Base-by-base conservation (phyloP, 2,797 vertebrate genomes). In the Chanos chanos region DNA sequence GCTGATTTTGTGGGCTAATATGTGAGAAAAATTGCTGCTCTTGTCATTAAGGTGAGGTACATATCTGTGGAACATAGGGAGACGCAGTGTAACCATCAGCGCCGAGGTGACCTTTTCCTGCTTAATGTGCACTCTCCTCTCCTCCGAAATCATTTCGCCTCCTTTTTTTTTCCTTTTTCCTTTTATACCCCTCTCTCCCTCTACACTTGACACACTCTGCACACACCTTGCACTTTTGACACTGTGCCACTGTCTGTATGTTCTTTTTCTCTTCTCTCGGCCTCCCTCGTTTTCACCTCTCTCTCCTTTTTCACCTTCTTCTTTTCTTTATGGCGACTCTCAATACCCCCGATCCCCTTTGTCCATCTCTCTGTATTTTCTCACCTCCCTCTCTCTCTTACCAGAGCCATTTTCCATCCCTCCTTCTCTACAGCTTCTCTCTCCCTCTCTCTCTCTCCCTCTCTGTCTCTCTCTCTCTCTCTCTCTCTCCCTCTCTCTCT, bases 41-140 rank as follows among this genome's bases (percentile, higher is more conserved):
- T 45, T 40, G n/a, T 28, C 18, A 28, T 37, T 31, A 13, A 51
- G 18, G 16, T 40, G 15, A 50, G 36, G 50, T 13, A n/a, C n/a
- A n/a, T n/a, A n/a, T n/a, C n/a, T n/a, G n/a, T n/a, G n/a, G n/a
- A n/a, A n/a, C n/a, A n/a, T n/a, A n/a, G n/a, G n/a, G n/a, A 31
- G 45, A 41, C 9, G 9, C 3, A 9, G 2, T n/a, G 28, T 49
- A 52, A 61, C 41, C 19, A 13, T 16, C 30, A 36, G 15, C 21
- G 62, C 8, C 36, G 12, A 8, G 54, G 43, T 37, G 30, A 37
- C 50, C 31, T 54, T 63, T 39, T 47, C 8, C 12, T 28, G 30
- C 21, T 18, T 50, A 54, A 15, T n/a, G 15, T 45, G 36, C 44
- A 47, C 27, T 49, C 7, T n/a, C n/a, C n/a, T n/a, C n/a, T n/a